Evolutionary conservation across 1,140 invertebrate genomes (phyloP).

Genomic region (Orussus abietinus): DNA sequence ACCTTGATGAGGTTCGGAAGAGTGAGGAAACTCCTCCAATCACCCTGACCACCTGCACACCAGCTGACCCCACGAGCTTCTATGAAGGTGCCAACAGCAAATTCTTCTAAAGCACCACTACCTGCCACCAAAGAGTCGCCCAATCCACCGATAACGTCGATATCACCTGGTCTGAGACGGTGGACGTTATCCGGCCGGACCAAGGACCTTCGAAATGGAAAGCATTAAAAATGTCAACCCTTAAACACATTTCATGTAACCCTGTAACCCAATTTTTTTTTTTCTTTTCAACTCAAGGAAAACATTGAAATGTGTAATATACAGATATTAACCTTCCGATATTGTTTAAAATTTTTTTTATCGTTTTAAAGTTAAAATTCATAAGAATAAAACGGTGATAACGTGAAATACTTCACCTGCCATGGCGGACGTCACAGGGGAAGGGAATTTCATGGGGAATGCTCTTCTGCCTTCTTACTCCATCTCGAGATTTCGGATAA

Average conservation of each 20-base stretch:
- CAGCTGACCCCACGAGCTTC: conserved; percentile 76
- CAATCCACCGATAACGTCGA: conserved; percentile 73
- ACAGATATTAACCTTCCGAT: too few species aligned
- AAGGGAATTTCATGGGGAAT: conserved; percentile 38
- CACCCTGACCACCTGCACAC: conserved; percentile 67
- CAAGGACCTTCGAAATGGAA: conserved; percentile 33
- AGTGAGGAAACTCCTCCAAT: conserved; percentile 66
- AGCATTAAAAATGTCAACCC: too few species aligned
- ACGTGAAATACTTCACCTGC: conserved; percentile 25
- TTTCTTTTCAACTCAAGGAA: too few species aligned
- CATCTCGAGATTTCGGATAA: conserved; percentile 30
- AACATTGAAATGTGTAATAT: too few species aligned
- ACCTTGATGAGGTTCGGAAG: conserved; percentile 70
- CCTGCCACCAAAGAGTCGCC: conserved; percentile 77
- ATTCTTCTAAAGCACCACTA: conserved; percentile 71
- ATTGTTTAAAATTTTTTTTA: too few species aligned
- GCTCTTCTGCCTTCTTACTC: conserved; percentile 37
- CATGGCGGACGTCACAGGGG: conserved; percentile 40
- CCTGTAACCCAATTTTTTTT: too few species aligned
- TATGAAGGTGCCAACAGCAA: conserved; percentile 67
- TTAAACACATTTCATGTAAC: too few species aligned
- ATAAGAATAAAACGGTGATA: conserved; percentile 1
- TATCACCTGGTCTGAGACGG: conserved; percentile 67
- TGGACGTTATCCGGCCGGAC: conserved; percentile 60
- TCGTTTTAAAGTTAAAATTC: too few species aligned